Base-by-base conservation (phyloP, 2,888 invertebrate species). In the Blastobasis lacticolella region DNA sequence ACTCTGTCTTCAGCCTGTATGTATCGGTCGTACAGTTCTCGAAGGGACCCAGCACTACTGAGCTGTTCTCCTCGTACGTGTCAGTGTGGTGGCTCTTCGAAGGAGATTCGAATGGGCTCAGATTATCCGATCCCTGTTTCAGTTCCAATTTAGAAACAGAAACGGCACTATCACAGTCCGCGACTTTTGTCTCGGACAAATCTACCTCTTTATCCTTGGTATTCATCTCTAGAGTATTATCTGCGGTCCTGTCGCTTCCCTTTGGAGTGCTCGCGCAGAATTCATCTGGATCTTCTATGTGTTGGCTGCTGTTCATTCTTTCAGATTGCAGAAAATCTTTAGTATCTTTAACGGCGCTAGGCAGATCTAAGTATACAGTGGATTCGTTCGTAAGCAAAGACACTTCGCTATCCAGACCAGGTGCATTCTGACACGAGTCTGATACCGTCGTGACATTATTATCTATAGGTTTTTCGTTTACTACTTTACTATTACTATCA, bases 31-130 rank as follows among this genome's bases (percentile, higher is more conserved):
- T 80, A 60, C 87, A 90, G 61, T 90, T 90, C 58, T 90, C 90
- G 59, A 90, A 90, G 0, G 91, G 88, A 1, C 91, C 91, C 43
- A 91, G 61, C 8, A 91, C 90, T 5, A 91, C 90, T n/a, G 88
- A 88, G 53, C 88, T 86, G 64, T 88, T 83, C 64, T 86, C 86
- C 47, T 87, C 83, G 56, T 80, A 86, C 0, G 88, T 88, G 48
- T 88, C 88, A 5, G 77, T 88, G 49, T 74, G 88, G 54, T 78
- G 83, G 53, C 83, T 85, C 69, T 83, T 85, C 2, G 86, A 81
- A 0, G 86, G 86, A 38, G 87, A 88, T 58, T 87, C 88, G 53
- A 81, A 81, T 4, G 88, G 86, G 56, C 86, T 88, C 46, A 80
- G 51, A 10, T 60, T 74, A 9, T 87, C 84, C 4, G 75, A 71